Percentiles rank a stretch among this genome's conserved stretches.
These are phyloP conservation scores for Hypomecis atomaria DNA, from an alignment of 2,888 invertebrate genomes.

Conservation along the genomic window DNA sequence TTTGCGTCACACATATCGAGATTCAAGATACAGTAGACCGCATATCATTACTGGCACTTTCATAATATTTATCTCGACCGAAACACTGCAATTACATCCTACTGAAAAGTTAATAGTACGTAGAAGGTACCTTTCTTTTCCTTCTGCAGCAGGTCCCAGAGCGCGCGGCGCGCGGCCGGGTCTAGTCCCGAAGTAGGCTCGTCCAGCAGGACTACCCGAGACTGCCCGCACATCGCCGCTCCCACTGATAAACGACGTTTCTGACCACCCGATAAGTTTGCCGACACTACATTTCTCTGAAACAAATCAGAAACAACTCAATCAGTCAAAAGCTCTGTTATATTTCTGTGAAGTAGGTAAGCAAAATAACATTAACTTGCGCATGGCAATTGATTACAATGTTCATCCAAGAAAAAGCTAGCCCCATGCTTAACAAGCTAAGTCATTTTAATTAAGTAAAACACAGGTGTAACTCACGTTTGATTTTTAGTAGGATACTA, in stretches of 20 bases:
- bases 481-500: too few relatives aligned
- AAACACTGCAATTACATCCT: too few relatives aligned
- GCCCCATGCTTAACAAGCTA: too few relatives aligned
- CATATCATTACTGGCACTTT: too few relatives aligned
- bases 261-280: slow-evolving; percentile 95
- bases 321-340: background rate
- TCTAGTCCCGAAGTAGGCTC: slow-evolving; percentile 97
- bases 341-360: background rate
- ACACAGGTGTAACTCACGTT: too few relatives aligned
- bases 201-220: slow-evolving; percentile 89
- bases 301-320: slow-evolving; percentile 31
- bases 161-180: slow-evolving; percentile 93
- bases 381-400: too few relatives aligned
- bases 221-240: slow-evolving; percentile 94
- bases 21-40: too few relatives aligned
- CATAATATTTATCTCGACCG: too few relatives aligned
- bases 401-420: too few relatives aligned
- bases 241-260: slow-evolving; percentile 95
- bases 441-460: too few relatives aligned
- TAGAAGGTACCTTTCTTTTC: slow-evolving; percentile 84
- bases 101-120: too few relatives aligned
- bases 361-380: background rate
- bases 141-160: slow-evolving; percentile 93
- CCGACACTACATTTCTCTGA: slow-evolving; percentile 82
- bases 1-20: too few relatives aligned